These are phyloP conservation scores for Imbricaverruca yamaguchii DNA, from an alignment of 2,888 invertebrate species.

Conservation along the genomic window DNA sequence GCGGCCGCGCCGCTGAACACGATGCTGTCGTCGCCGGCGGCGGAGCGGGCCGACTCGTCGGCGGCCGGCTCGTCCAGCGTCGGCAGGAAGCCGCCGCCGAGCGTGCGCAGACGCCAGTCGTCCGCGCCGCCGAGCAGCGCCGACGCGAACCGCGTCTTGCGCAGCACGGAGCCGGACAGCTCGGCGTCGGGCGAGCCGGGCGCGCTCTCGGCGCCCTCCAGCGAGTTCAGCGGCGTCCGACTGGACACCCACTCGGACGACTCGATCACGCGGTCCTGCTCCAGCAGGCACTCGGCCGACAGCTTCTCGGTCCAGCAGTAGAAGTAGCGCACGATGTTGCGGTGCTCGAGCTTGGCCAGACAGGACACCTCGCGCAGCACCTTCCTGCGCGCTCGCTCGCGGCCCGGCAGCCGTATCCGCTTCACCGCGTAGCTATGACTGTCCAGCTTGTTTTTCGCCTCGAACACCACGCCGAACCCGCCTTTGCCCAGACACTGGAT, in stretches of 20 bases:
- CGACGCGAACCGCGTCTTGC: slow-evolving; percentile 1
- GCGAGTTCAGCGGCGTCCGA: slow-evolving; percentile 11
- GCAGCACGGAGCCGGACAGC: background rate
- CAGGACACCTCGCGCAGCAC: slow-evolving; percentile 93
- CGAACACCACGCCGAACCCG: slow-evolving; percentile 94
- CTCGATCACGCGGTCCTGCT: slow-evolving; percentile 2
- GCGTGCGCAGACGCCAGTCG: background rate
- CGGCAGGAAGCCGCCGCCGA: slow-evolving; percentile 10
- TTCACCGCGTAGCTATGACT: slow-evolving; percentile 93
- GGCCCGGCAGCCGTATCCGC: slow-evolving; percentile 76
- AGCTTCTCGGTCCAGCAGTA: slow-evolving; percentile 94
- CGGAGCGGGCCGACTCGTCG: background rate
- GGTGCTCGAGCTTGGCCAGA: slow-evolving; percentile 87
- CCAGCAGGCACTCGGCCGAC: slow-evolving; percentile 39
- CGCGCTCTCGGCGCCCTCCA: background rate
- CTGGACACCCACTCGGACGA: background rate
- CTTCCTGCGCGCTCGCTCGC: slow-evolving; percentile 69
- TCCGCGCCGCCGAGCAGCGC: background rate
- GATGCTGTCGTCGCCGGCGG: background rate
- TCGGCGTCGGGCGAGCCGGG: background rate
- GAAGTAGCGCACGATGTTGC: slow-evolving; percentile 90
- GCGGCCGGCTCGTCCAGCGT: background rate
- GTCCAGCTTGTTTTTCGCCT: slow-evolving; percentile 87
- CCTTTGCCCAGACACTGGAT: slow-evolving; percentile 75
- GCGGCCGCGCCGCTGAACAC: background rate